Evolutionary conservation across 2,888 invertebrate genomes (phyloP).

Genomic region (Escarpia spicata): DNA sequence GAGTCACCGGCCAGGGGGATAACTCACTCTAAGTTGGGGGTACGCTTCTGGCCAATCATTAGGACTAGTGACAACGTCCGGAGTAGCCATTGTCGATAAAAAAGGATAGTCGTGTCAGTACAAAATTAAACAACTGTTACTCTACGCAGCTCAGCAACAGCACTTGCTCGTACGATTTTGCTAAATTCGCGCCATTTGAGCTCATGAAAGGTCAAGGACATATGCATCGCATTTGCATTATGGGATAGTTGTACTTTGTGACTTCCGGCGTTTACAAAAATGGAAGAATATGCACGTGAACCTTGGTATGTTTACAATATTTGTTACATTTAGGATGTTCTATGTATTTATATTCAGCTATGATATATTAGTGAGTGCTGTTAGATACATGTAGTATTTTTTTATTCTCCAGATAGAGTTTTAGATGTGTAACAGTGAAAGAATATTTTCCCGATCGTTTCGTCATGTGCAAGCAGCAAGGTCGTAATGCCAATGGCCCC

Average conservation of each 20-base stretch:
- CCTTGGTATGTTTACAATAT: constrained; percentile 73
- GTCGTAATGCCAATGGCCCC: background rate
- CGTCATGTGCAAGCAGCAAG: constrained; percentile 21
- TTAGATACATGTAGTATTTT: background rate
- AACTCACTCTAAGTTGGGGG: background rate
- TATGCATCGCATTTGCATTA: background rate
- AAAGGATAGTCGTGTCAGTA: background rate
- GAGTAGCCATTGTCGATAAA: background rate
- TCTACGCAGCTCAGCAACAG: background rate
- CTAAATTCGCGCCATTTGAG: background rate
- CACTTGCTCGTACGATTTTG: background rate
- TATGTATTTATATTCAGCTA: constrained; percentile 17
- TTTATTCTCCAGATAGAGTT: background rate
- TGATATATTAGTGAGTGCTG: background rate
- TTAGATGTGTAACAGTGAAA: background rate
- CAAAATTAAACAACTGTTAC: background rate
- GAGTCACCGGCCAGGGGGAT: background rate
- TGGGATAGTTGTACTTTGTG: constrained; percentile 17
- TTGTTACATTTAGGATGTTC: background rate
- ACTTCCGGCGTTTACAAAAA: constrained; percentile 60
- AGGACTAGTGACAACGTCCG: background rate
- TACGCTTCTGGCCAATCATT: background rate
- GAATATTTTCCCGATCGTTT: background rate
- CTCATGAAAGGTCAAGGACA: constrained; percentile 14
- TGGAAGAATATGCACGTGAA: constrained; percentile 97